phyloP scores from a whole-genome alignment of 1,140 invertebrate species.

The Andrena cerasifolii region DNA sequence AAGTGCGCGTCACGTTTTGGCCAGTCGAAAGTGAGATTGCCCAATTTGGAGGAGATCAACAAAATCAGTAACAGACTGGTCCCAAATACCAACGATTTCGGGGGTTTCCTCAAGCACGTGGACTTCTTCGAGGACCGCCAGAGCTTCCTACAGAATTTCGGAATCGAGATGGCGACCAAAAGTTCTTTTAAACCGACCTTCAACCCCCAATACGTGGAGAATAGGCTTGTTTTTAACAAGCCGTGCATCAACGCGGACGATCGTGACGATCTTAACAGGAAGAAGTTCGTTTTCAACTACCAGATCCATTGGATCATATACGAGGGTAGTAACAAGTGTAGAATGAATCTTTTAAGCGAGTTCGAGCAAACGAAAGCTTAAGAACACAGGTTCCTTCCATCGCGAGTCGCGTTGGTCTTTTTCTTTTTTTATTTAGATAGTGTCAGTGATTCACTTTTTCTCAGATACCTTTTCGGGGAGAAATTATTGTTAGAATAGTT shows the following conservation, averaged over 20 bases:
- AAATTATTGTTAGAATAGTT: too few species aligned
- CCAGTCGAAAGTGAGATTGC: constrained; percentile 35
- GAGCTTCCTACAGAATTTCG: constrained; percentile 44
- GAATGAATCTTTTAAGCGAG: constrained; percentile 29
- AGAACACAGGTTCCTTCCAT: constrained; percentile 33
- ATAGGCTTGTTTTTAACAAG: constrained; percentile 47
- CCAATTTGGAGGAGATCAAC: constrained; percentile 55
- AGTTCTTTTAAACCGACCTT: constrained; percentile 7
- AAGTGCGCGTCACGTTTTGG: not conserved
- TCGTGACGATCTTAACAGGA: not conserved
- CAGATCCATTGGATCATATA: constrained; percentile 64
- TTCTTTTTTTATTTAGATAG: too few species aligned
- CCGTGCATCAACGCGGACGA: not conserved
- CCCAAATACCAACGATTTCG: constrained; percentile 53
- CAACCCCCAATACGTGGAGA: constrained; percentile 20
- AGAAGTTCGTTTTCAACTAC: constrained; percentile 55
- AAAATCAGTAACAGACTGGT: constrained; percentile 40
- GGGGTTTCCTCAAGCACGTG: constrained; percentile 38
- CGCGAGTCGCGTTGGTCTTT: too few species aligned
- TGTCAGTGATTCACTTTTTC: not conserved
- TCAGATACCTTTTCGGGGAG: not conserved
- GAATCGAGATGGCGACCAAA: constrained; percentile 19
- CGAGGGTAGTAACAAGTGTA: constrained; percentile 28
- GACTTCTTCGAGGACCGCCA: constrained; percentile 49
- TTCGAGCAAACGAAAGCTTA: constrained; percentile 25